Evolutionary conservation across 64 coral and sea anemone genomes (phyloP).

Genomic region (Acropora tenuis): DNA sequence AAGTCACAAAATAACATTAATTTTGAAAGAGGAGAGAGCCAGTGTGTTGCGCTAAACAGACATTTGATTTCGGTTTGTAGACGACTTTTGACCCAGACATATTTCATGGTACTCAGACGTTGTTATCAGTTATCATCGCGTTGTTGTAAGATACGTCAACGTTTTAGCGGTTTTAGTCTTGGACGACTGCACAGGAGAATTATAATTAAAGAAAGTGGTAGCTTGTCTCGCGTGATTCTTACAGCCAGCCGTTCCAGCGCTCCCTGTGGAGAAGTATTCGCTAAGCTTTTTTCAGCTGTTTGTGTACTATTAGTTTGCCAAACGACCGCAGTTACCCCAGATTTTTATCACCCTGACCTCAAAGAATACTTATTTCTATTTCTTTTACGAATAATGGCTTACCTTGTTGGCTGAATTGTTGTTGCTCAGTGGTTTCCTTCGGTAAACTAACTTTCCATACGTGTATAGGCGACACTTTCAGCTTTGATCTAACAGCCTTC

Average conservation of each 20-base stretch:
- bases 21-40: not conserved
- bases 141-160: not conserved
- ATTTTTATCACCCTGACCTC: no score
- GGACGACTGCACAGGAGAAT: not conserved
- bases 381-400: not conserved
- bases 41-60: not conserved
- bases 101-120: not conserved
- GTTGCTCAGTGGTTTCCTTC: not conserved
- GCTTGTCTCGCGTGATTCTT: not conserved
- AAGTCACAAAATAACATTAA: constrained; percentile 6
- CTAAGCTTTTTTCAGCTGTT: not conserved
- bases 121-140: no score
- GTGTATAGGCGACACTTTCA: not conserved
- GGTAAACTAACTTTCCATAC: not conserved
- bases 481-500: not conserved
- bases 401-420: not conserved
- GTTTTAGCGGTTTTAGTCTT: not conserved
- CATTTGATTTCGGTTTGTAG: not conserved
- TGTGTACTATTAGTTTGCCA: not conserved
- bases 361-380: not conserved
- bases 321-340: not conserved
- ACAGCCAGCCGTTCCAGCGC: not conserved
- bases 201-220: not conserved
- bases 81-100: not conserved
- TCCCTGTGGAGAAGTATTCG: not conserved